Evolutionary conservation across 1,140 invertebrate genomes (phyloP), one percentile per base, ranked within the genome.

Genomic region (Cotesia vestalis): DNA sequence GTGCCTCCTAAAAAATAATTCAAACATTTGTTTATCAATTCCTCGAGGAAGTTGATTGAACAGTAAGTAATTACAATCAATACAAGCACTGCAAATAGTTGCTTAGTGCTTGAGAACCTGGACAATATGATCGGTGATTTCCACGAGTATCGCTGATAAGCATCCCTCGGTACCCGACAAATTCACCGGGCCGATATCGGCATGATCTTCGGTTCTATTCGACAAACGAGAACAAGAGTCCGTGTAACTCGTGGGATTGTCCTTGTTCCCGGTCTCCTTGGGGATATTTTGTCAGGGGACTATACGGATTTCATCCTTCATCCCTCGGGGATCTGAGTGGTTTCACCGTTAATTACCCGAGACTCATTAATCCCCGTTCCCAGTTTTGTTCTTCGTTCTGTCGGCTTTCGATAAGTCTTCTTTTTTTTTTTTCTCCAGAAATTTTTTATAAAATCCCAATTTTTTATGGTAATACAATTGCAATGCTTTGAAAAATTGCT

Each of bases 261-360:
- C 52, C 55, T 61, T 70, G n/a, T 51, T 52, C 52, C 59, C 59
- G 38, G 36, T 57, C 61, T 52, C 52, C 71, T 40, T 59, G 61
- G 74, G 72, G 71, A 66, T 66, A 72, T 72, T 69, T 72, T 67
- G 67, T 61, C 69, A 67, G 52, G 72, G 76, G 77, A 77, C 73
- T 77, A 77, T 81, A 81, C 81, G 81, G 61, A 83, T 81, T 84
- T 83, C 77, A 80, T 81, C 77, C 78, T 69, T 71, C 57, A 35
- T 53, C 38, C 77, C 78, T 76, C 78, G 68, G 73, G 76, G 69
- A 80, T 77, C 76, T 72, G 71, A 73, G 75, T 76, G 71, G 69
- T 75, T 75, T 79, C 76, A 76, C 72, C 78, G 77, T 83, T 84
- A 85, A 85, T 84, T 84, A 84, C 77, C 63, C 77, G 68, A 70